Conservation (phyloP, 92 coral and sea anemone species). For the Epizoanthus illoricatus region DNA sequence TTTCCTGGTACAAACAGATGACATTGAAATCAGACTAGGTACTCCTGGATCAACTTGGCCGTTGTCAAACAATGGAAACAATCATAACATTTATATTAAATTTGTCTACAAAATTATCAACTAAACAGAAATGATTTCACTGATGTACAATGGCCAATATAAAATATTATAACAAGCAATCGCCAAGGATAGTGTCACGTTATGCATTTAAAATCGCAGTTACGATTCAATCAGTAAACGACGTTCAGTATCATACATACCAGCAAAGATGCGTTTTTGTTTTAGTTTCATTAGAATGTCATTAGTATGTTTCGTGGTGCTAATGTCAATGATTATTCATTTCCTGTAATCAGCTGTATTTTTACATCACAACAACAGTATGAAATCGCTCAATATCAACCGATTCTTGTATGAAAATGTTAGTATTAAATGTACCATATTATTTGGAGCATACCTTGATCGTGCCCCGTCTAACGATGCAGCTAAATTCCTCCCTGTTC, state of each 20-base stretch:
- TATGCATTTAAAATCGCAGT: not conserved
- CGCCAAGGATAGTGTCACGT: too few relatives aligned
- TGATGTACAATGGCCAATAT: too few relatives aligned
- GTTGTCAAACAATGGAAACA: too few relatives aligned
- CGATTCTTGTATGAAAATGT: not conserved
- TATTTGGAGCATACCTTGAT: slow-evolving; percentile 8
- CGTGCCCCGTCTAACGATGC: slow-evolving; percentile 83
- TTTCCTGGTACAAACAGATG: slow-evolving; percentile 42
- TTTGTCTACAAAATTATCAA: not conserved
- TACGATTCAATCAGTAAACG: not conserved
- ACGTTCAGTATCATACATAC: not conserved
- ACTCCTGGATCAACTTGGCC: not conserved
- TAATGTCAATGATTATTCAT: not conserved
- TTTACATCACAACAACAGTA: not conserved
- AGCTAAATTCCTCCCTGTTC: slow-evolving; percentile 66
- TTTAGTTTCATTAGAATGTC: slow-evolving; percentile 17
- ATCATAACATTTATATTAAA: not conserved
- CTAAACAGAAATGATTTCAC: too few relatives aligned
- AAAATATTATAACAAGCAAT: too few relatives aligned
- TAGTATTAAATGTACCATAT: not conserved
- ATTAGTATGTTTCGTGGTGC: not conserved
- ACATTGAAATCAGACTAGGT: not conserved
- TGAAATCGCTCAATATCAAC: not conserved
- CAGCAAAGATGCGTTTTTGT: not conserved
- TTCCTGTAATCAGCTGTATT: not conserved